Conservation (phyloP, 2,113 vertebrate species). For the Cryptomyrus ogoouensis region DNA sequence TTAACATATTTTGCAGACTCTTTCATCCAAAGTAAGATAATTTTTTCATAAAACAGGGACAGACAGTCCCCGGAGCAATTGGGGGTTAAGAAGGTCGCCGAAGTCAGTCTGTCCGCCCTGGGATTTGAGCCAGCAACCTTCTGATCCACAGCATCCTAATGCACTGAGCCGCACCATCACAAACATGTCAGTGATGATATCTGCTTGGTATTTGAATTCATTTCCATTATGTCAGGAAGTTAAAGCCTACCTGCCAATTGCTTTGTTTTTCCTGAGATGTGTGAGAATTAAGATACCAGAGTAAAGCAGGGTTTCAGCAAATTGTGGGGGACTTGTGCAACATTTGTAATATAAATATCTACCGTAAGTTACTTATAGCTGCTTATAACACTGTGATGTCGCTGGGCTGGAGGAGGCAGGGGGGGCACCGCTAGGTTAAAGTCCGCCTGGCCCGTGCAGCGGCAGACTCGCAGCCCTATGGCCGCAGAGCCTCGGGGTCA, state of each 20-base stretch:
- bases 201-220: background rate
- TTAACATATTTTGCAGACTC: background rate
- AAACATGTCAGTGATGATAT: background rate
- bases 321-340: background rate
- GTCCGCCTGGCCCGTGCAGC: background rate
- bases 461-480: slow-evolving; percentile 64
- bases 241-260: background rate
- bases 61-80: background rate
- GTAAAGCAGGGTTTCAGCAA: background rate
- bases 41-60: background rate
- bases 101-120: background rate
- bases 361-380: background rate
- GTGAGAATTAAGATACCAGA: background rate
- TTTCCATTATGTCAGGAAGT: background rate
- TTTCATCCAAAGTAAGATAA: background rate
- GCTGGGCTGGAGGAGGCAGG: background rate
- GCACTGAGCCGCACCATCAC: background rate
- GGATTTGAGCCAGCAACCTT: background rate
- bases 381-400: background rate
- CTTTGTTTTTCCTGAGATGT: background rate
- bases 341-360: background rate
- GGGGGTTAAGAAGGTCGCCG: background rate
- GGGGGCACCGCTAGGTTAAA: background rate
- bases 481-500: slow-evolving; percentile 91
- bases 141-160: background rate